These are phyloP conservation scores for Drosophila nr. fundita DNA, from an alignment of 2,888 invertebrate genomes.

Conservation along the genomic window DNA sequence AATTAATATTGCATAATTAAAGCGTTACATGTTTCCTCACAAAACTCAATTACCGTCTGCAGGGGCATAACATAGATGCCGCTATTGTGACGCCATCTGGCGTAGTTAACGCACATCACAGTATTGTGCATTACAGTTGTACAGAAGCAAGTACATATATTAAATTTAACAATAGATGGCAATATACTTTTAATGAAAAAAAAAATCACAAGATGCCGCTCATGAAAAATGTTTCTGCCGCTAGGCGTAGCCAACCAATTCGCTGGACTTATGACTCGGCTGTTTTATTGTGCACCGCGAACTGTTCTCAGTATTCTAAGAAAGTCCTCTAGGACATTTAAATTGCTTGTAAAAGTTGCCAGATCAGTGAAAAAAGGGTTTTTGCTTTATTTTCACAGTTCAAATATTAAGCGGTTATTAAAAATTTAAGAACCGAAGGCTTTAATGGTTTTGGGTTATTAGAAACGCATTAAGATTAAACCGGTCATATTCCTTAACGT, in stretches of 20 bases:
- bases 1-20: too few relatives aligned
- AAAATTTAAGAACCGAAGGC: not conserved
- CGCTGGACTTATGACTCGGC: not conserved
- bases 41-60: not conserved
- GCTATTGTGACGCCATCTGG: not conserved
- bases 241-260: not conserved
- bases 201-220: conserved; percentile 5
- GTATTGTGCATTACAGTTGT: conserved; percentile 3
- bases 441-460: not conserved
- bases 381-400: not conserved
- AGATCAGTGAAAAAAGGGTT: not conserved
- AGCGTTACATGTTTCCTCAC: not conserved
- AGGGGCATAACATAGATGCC: not conserved
- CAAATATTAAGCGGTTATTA: not conserved
- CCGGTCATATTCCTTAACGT: not conserved
- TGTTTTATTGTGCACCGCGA: not conserved
- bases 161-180: not conserved
- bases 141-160: not conserved
- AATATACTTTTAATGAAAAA: fast-evolving
- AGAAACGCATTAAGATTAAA: not conserved
- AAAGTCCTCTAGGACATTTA: conserved; percentile 7
- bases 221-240: not conserved
- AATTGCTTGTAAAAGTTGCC: not conserved
- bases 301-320: conserved; percentile 23
- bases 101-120: not conserved